Conservation (phyloP, 2,888 invertebrate species). For the Coecobrya sp. region DNA sequence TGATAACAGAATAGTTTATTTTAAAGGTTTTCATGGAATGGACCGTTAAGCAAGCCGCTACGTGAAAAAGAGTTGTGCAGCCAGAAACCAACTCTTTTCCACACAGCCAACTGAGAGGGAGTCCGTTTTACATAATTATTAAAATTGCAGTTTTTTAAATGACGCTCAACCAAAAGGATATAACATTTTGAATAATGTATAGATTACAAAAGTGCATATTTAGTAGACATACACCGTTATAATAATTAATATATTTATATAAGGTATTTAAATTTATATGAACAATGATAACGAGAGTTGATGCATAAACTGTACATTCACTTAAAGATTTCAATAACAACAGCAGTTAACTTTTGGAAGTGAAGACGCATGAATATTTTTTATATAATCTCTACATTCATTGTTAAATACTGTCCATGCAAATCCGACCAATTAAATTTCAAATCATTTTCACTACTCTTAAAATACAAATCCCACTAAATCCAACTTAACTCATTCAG, state of each 20-base stretch:
- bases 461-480: neutral
- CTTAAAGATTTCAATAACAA: neutral
- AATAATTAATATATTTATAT: neutral
- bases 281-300: neutral
- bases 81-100: conserved; percentile 81
- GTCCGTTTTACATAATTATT: neutral
- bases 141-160: neutral
- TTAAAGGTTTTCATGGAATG: neutral
- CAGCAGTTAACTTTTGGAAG: neutral
- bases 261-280: neutral
- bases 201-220: conserved; percentile 21
- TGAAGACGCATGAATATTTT: neutral
- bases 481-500: neutral
- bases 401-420: neutral
- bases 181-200: neutral
- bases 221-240: neutral
- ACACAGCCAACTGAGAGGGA: conserved; percentile 5
- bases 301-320: neutral
- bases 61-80: conserved; percentile 79
- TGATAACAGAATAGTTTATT: too few relatives aligned
- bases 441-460: neutral
- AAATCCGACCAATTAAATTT: neutral
- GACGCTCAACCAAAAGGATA: neutral
- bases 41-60: neutral
- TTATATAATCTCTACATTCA: neutral